phyloP scores from a whole-genome alignment of 2,888 invertebrate species.

The Apotomis turbidana region DNA sequence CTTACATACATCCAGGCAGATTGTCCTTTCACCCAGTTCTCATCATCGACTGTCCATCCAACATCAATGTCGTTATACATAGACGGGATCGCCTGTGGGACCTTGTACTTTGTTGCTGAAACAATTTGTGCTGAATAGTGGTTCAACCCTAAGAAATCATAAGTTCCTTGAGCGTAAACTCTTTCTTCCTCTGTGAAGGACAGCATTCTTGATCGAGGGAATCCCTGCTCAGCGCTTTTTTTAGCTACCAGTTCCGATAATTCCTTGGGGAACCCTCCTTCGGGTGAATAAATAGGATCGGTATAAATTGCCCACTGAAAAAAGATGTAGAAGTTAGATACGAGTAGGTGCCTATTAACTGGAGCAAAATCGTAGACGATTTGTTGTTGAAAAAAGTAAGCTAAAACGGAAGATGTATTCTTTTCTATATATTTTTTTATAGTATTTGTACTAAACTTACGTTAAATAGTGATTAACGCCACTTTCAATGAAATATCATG shows the following conservation, averaged over 20 bases:
- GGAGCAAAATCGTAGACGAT: too few species aligned
- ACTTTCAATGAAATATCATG: too few species aligned
- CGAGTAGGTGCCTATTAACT: too few species aligned
- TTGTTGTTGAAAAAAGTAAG: too few species aligned
- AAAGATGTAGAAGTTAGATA: neutral
- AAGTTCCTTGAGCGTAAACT: slow-evolving; percentile 57
- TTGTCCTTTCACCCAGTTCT: slow-evolving; percentile 27
- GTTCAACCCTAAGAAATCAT: slow-evolving; percentile 84
- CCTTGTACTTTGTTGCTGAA: slow-evolving; percentile 53
- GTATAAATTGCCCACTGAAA: slow-evolving; percentile 74
- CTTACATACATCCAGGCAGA: slow-evolving; percentile 47
- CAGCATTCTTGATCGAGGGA: slow-evolving; percentile 70
- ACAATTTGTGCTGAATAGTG: slow-evolving; percentile 82
- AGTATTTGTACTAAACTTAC: too few species aligned
- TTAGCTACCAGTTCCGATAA: slow-evolving; percentile 71
- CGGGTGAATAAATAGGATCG: slow-evolving; percentile 74
- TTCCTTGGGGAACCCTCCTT: slow-evolving; percentile 82
- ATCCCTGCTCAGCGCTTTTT: slow-evolving; percentile 73
- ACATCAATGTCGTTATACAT: slow-evolving; percentile 27
- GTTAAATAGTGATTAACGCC: too few species aligned
- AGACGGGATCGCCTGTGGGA: slow-evolving; percentile 8
- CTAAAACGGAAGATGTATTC: too few species aligned
- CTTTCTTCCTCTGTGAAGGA: slow-evolving; percentile 71
- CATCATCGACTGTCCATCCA: slow-evolving; percentile 46
- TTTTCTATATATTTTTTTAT: too few species aligned